Percentiles rank a stretch among this genome's conserved stretches.
Conservation (phyloP, 1,140 invertebrate species). For the Eurosta solidaginis region DNA sequence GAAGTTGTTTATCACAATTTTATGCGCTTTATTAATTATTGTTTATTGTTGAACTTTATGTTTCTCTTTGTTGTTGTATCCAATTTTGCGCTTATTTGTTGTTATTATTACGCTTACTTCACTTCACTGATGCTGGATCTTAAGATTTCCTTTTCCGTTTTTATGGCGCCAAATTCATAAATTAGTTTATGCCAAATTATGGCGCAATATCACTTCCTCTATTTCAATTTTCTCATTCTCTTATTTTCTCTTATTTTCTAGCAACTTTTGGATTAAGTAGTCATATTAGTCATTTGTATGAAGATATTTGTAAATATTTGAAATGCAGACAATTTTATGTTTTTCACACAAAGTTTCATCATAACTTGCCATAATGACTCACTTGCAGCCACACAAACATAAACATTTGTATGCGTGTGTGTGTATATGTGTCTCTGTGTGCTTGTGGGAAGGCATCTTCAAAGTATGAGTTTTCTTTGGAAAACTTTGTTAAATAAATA, state of each 20-base stretch:
- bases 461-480: not conserved
- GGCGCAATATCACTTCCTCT: not conserved
- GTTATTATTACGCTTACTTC: not conserved
- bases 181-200: not conserved
- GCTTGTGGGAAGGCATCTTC: too few relatives aligned
- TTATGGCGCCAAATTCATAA: conserved; percentile 5
- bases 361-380: not conserved
- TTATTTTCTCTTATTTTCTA: not conserved
- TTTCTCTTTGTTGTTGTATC: not conserved
- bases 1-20: conserved; percentile 24
- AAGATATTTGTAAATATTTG: conserved; percentile 12
- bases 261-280: too few relatives aligned
- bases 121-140: not conserved
- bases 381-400: not conserved
- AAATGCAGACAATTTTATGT: not conserved
- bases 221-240: not conserved
- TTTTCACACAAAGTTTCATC: conserved; percentile 14
- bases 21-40: conserved; percentile 27
- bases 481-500: not conserved
- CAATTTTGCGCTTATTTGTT: not conserved
- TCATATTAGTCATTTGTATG: not conserved
- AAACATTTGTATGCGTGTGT: not conserved
- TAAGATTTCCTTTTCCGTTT: not conserved
- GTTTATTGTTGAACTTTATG: conserved; percentile 21
- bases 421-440: too few relatives aligned